Evolutionary conservation across 2,797 vertebrate genomes (phyloP), one percentile per base, ranked within the genome.

Genomic region (Acropternis orthonyx): DNA sequence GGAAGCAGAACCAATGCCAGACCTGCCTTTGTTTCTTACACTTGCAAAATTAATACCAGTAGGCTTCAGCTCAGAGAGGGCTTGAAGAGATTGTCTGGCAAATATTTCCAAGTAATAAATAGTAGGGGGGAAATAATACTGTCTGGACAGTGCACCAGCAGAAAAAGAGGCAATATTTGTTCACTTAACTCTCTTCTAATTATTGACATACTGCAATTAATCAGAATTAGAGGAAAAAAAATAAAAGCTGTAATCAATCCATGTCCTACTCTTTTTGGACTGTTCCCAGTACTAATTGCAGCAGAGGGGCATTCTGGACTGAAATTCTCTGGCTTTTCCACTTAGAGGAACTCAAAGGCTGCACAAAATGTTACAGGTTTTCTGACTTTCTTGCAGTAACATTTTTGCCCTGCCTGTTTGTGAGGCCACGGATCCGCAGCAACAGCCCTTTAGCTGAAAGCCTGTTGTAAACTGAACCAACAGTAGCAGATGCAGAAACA

Each of bases 401-500:
- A 22, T 10, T 89, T 91, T 52, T 61, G 41, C 66, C 36, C 52
- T 68, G 49, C 46, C 58, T 88, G 94, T 87, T 86, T 69, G n/a
- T 4, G 6, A 81, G 61, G 39, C 55, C 34, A 26, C 1, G 1
- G 30, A 86, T 44, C 36, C 52, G 43, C 74, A 82, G 52, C 39
- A 82, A 61, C 41, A 75, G 34, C 27, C 37, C 30, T 71, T 89
- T 27, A 87, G 51, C 80, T 81, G 79, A 90, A 93, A 81, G 66
- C 55, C 63, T 51, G 21, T 68, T 88, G 41, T 78, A 88, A 92
- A 61, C 63, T 67, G 77, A 92, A 93, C 71, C 39, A 69, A 82
- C 28, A 41, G 88, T 34, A 88, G 59, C 94, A 90, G 93, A 93
- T 77, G 89, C 54, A 77, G 78, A 41, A 86, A 87, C 74, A 93